Conservation (phyloP, 2,888 invertebrate genomes). For the Camponotus fellah region DNA sequence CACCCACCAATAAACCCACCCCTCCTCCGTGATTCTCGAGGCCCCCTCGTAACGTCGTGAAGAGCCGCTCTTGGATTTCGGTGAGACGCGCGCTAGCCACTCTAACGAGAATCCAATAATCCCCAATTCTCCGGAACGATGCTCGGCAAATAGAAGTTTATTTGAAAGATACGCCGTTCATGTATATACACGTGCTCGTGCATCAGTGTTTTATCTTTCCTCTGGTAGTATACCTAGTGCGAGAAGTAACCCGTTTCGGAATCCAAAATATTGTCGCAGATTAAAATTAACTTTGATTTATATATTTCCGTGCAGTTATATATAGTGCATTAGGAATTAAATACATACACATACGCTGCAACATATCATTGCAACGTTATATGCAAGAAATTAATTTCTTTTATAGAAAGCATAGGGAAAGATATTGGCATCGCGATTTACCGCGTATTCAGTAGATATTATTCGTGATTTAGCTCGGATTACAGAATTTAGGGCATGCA, state of each 20-base stretch:
- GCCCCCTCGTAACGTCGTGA: constrained; percentile 57
- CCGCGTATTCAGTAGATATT: constrained; percentile 34
- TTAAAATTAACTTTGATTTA: constrained; percentile 10
- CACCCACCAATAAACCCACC: constrained; percentile 60
- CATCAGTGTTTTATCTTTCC: constrained; percentile 21
- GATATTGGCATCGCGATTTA: not conserved
- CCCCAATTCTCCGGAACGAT: constrained; percentile 82
- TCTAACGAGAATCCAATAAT: constrained; percentile 84
- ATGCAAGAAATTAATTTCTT: not conserved
- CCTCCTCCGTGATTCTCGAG: constrained; percentile 54
- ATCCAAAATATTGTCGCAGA: not conserved
- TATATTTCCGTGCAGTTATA: not conserved
- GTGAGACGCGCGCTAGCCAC: constrained; percentile 67
- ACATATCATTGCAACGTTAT: not conserved
- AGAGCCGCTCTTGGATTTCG: constrained; percentile 72
- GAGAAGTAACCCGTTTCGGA: not conserved
- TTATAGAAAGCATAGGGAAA: constrained; percentile 4
- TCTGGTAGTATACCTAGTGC: not conserved
- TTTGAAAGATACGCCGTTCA: constrained; percentile 73
- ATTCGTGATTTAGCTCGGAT: constrained; percentile 37
- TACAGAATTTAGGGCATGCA: constrained; percentile 35
- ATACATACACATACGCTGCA: not conserved
- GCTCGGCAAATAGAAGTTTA: constrained; percentile 82
- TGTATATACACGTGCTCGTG: constrained; percentile 58
- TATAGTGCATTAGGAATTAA: too few relatives aligned